phyloP scores from a whole-genome alignment of 2,888 invertebrate species.

The Zygothrica quintamaculata region DNA sequence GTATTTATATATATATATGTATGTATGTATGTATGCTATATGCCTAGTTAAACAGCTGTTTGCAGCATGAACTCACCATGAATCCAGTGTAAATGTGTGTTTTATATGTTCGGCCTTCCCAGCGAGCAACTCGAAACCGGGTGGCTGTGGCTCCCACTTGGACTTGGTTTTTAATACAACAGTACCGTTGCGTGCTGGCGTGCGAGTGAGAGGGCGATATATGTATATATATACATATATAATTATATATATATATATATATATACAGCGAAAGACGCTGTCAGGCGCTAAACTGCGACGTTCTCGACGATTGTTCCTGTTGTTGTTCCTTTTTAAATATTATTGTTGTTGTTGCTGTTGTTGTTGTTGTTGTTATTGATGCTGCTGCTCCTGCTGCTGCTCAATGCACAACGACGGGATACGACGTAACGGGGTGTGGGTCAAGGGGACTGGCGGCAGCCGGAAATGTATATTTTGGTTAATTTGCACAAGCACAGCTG shows the following conservation, averaged over 20 bases:
- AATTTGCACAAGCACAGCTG: slow-evolving; percentile 78
- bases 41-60: slow-evolving; percentile 66
- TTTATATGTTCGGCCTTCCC: slow-evolving; percentile 49
- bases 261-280: slow-evolving; percentile 8
- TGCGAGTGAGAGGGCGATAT: slow-evolving; percentile 19
- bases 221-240: no score
- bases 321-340: slow-evolving; percentile 6
- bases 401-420: slow-evolving; percentile 33
- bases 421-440: slow-evolving; percentile 9
- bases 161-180: slow-evolving; percentile 12
- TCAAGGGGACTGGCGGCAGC: slow-evolving; percentile 41
- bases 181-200: slow-evolving; percentile 4
- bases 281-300: slow-evolving; percentile 6
- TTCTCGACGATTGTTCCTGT: slow-evolving; percentile 9
- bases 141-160: slow-evolving; percentile 54
- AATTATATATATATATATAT: no score
- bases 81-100: slow-evolving; percentile 64
- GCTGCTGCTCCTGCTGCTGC: slow-evolving; percentile 34
- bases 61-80: slow-evolving; percentile 65
- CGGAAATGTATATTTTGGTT: slow-evolving; percentile 78
- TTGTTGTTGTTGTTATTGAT: slow-evolving; percentile 22
- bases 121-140: slow-evolving; percentile 55
- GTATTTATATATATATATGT: slow-evolving; percentile 1
- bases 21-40: slow-evolving; percentile 31
- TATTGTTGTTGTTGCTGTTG: slow-evolving; percentile 11